A percentile compares a stretch with the other conserved stretches of the same genome.
Evolutionary conservation across 2,113 vertebrate genomes (phyloP).

Genomic region (Otis tarda): DNA sequence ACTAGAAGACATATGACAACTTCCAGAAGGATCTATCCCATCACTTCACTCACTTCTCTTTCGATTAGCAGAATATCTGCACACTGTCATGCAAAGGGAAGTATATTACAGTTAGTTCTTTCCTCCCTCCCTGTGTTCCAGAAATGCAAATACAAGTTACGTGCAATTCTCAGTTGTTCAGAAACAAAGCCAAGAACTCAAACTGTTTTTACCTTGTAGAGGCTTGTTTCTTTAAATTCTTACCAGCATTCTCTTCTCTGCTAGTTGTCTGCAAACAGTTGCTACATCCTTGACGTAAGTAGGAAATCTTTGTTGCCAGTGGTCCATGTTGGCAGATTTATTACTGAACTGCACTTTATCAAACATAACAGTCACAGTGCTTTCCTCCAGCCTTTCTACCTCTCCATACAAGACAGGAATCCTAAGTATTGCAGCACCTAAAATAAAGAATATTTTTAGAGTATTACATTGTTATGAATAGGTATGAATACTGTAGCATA

Average conservation of each 20-base stretch:
- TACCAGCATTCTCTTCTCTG: constrained; percentile 88
- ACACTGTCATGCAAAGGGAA: background rate
- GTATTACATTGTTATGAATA: background rate
- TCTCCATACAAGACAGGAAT: constrained; percentile 92
- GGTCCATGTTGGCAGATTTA: constrained; percentile 89
- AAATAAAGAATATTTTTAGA: background rate
- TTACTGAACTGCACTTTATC: constrained; percentile 86
- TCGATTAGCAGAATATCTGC: background rate
- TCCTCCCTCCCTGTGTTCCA: background rate
- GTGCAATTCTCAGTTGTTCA: background rate
- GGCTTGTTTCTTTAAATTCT: background rate
- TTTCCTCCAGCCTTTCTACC: constrained; percentile 89
- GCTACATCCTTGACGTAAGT: constrained; percentile 90
- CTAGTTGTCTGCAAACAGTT: constrained; percentile 86
- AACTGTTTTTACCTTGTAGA: background rate
- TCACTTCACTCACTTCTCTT: background rate
- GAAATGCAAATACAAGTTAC: background rate
- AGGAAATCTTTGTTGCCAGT: constrained; percentile 91
- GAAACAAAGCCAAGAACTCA: background rate
- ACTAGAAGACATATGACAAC: background rate
- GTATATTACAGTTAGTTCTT: background rate
- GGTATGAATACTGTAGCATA: background rate
- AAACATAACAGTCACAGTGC: constrained; percentile 90
- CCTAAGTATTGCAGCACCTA: constrained; percentile 88
- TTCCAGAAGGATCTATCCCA: background rate